phyloP scores from a whole-genome alignment of 2,888 invertebrate species.

The Trichopoda pennipes region DNA sequence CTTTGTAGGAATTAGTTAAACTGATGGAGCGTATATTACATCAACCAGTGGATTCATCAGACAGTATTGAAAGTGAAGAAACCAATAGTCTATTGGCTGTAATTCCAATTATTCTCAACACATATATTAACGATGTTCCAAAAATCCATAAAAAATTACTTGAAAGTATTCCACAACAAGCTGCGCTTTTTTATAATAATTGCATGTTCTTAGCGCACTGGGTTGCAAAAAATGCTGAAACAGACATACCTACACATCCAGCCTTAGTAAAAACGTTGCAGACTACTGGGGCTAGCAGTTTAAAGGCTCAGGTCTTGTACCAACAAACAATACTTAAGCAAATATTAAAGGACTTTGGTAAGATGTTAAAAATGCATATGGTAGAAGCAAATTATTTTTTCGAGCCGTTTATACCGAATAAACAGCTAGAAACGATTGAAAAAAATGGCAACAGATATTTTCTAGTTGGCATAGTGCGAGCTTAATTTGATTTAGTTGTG shows the following conservation, averaged over 20 bases:
- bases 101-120: constrained; percentile 83
- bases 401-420: too few relatives aligned
- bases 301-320: constrained; percentile 87
- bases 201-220: constrained; percentile 94
- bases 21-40: constrained; percentile 78
- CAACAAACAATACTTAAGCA: constrained; percentile 89
- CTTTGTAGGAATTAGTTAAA: constrained; percentile 75
- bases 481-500: too few relatives aligned
- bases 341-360: constrained; percentile 88
- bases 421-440: too few relatives aligned
- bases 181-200: constrained; percentile 94
- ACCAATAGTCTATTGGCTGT: constrained; percentile 64
- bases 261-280: constrained; percentile 87
- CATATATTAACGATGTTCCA: constrained; percentile 89
- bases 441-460: too few relatives aligned
- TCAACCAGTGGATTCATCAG: constrained; percentile 70
- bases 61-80: constrained; percentile 71
- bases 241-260: constrained; percentile 83
- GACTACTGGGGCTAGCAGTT: constrained; percentile 85
- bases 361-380: constrained; percentile 28
- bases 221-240: constrained; percentile 83
- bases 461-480: too few relatives aligned
- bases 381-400: too few relatives aligned
- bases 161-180: constrained; percentile 92
- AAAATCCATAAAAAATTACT: constrained; percentile 90